These are phyloP conservation scores for Osmerus mordax DNA, from an alignment of 2,113 vertebrate species.

Conservation along the genomic window DNA sequence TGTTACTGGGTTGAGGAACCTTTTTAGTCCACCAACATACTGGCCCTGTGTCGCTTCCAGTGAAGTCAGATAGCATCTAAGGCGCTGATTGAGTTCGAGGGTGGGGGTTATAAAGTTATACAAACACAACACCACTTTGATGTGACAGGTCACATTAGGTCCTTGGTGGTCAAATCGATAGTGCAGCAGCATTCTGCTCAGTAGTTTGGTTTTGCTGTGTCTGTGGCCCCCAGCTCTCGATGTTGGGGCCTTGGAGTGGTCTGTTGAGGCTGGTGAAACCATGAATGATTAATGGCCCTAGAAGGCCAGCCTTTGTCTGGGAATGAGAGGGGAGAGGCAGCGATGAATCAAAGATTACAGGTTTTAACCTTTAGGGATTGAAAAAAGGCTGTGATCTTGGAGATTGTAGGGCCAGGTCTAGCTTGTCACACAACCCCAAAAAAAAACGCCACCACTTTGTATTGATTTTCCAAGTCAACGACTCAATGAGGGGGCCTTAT, in stretches of 20 bases:
- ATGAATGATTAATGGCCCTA: slow-evolving; percentile 54
- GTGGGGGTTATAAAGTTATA: neutral
- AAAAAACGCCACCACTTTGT: slow-evolving; percentile 21
- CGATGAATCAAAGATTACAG: slow-evolving; percentile 50
- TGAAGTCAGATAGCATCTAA: neutral
- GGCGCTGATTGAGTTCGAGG: neutral
- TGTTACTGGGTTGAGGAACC: no score
- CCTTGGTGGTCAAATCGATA: slow-evolving; percentile 23
- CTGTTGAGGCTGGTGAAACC: slow-evolving; percentile 20
- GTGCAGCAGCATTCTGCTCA: slow-evolving; percentile 14
- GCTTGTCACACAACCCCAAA: slow-evolving; percentile 28
- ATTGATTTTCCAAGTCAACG: slow-evolving; percentile 52
- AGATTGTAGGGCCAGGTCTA: slow-evolving; percentile 17
- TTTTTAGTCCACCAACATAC: no score
- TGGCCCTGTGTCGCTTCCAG: neutral
- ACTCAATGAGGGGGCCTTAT: slow-evolving; percentile 33
- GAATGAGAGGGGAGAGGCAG: slow-evolving; percentile 34
- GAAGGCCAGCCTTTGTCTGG: slow-evolving; percentile 47
- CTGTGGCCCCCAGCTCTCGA: slow-evolving; percentile 5
- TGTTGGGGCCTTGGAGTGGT: slow-evolving; percentile 4
- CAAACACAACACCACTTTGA: slow-evolving; percentile 12
- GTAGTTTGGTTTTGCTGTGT: slow-evolving; percentile 18
- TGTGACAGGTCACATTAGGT: slow-evolving; percentile 31
- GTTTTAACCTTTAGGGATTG: slow-evolving; percentile 26
- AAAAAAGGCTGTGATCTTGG: no score